Percentiles rank a stretch among this genome's conserved stretches.
phyloP scores from a whole-genome alignment of 2,113 vertebrate genomes.

The Taxidea taxus region DNA sequence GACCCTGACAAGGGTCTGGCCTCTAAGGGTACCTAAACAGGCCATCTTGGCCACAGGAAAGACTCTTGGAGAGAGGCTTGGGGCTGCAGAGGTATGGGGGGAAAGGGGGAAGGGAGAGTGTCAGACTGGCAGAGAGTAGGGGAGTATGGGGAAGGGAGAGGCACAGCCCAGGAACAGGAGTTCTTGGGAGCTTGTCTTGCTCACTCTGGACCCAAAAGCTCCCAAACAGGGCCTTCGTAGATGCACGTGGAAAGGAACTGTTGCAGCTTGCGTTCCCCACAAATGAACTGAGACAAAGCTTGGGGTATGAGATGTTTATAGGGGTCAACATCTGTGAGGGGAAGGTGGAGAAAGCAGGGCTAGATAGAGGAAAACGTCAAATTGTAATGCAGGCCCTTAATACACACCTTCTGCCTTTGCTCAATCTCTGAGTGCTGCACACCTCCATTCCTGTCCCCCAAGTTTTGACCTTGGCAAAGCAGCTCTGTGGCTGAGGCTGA shows the following conservation, averaged over 20 bases:
- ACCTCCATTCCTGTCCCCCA: fast-evolving
- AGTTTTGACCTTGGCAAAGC: neutral
- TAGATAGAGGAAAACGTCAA: neutral
- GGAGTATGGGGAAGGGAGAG: neutral
- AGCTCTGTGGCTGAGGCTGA: too few species aligned
- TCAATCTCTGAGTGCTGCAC: neutral
- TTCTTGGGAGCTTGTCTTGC: neutral
- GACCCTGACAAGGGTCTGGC: neutral
- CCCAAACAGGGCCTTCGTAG: neutral
- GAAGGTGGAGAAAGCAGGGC: neutral
- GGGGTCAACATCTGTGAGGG: neutral
- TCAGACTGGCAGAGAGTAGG: neutral
- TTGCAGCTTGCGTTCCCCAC: neutral
- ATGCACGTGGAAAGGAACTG: fast-evolving
- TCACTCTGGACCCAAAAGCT: neutral
- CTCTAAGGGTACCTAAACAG: neutral
- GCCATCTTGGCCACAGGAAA: neutral
- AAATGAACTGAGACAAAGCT: neutral
- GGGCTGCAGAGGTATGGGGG: too few species aligned
- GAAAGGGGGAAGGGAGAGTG: neutral
- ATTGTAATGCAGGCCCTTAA: neutral
- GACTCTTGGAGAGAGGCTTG: neutral
- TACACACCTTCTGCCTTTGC: neutral
- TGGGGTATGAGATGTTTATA: neutral
- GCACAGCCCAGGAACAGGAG: neutral